Evolutionary conservation across 2,888 invertebrate genomes (phyloP).

Genomic region (Temnothorax ravouxi): DNA sequence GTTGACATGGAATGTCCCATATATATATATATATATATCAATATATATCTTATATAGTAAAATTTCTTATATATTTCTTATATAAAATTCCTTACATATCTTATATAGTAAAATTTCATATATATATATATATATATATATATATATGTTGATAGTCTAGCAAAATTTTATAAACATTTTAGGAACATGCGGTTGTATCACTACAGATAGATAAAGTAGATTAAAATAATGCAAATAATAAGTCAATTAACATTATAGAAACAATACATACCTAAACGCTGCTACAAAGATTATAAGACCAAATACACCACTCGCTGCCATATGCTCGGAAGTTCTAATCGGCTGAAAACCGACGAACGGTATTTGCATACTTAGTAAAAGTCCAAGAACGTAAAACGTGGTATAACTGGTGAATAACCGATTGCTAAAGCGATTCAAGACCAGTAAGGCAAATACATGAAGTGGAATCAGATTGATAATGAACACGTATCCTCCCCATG

Average conservation of each 20-base stretch:
- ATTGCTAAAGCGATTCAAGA: slow-evolving; percentile 98
- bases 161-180: background rate
- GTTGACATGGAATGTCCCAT: no score
- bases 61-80: no score
- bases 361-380: slow-evolving; percentile 98
- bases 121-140: no score
- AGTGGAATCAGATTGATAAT: slow-evolving; percentile 99
- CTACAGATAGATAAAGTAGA: background rate
- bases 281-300: slow-evolving; percentile 96
- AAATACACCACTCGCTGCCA: slow-evolving; percentile 99
- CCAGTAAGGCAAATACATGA: slow-evolving; percentile 96
- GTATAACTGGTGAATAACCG: slow-evolving; percentile 98
- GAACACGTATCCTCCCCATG: slow-evolving; percentile 99
- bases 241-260: background rate
- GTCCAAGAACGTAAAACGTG: slow-evolving; percentile 98
- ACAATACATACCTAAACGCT: slow-evolving; percentile 88
- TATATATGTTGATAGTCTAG: background rate
- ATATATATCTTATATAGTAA: no score
- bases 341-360: slow-evolving; percentile 99
- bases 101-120: no score
- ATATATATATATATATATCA: no score
- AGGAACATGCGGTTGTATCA: background rate
- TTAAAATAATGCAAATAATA: slow-evolving; percentile 6
- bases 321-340: slow-evolving; percentile 99
- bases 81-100: no score